Percentiles rank a stretch among this genome's conserved stretches.
Conservation (phyloP, 1,140 invertebrate species). For the Pomacea maculata region DNA sequence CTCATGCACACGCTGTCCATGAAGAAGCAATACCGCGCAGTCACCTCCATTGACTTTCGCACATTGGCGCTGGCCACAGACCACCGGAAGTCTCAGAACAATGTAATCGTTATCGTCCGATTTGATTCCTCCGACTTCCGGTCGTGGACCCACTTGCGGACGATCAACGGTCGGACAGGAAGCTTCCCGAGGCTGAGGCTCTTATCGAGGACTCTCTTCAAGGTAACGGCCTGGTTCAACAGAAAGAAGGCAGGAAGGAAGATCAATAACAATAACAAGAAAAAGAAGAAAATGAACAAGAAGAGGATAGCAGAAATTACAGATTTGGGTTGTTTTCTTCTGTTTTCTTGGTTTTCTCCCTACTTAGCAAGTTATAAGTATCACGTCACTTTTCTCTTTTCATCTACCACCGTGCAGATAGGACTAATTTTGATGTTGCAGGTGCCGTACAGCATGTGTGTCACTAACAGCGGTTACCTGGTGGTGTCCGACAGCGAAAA, state of each 20-base stretch:
- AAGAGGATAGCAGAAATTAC: too few relatives aligned
- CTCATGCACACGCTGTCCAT: conserved; percentile 13
- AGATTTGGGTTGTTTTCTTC: too few relatives aligned
- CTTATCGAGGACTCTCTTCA: conserved; percentile 8
- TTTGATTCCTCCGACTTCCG: conserved; percentile 11
- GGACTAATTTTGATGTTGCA: neutral
- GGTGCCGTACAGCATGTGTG: conserved; percentile 2
- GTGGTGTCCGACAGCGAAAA: conserved; percentile 4
- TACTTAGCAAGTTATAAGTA: too few relatives aligned
- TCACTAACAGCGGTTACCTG: neutral
- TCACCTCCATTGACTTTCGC: conserved; percentile 9
- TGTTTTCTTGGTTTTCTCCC: too few relatives aligned
- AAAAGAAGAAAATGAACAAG: too few relatives aligned
- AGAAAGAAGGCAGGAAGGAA: too few relatives aligned
- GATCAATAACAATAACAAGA: too few relatives aligned
- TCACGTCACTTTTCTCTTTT: too few relatives aligned
- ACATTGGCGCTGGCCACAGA: conserved; percentile 17
- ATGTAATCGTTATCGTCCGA: conserved; percentile 6
- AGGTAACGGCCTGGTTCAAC: neutral
- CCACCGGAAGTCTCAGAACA: conserved; percentile 11
- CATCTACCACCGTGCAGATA: too few relatives aligned
- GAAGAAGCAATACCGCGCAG: conserved; percentile 13
- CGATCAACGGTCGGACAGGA: neutral
- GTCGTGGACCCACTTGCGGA: neutral
- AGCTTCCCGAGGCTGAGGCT: conserved; percentile 5